Base-by-base conservation (phyloP, 2,113 vertebrate species). In the Felis chaus region DNA sequence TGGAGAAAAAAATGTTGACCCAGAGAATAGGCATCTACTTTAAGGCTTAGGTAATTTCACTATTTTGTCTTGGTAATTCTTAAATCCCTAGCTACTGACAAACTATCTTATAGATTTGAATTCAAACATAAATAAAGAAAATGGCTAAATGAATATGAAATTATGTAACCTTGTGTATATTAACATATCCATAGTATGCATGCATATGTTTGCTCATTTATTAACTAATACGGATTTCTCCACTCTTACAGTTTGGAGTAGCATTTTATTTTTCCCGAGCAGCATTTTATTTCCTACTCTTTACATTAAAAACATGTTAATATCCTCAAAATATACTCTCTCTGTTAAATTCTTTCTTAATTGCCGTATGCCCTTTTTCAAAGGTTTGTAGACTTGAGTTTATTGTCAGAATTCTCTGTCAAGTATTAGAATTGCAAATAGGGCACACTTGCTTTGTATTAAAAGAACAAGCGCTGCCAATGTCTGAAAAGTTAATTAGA, bases 401-500 rank as follows among this genome's bases (percentile, higher is more conserved):
- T 96, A 82, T 78, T 95, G 55, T 98, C 73, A 97, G 90, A 98
- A 87, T 94, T 97, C 90, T 97, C 85, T 96, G 86, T 97, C 97
- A 98, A 93, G 71, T 95, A 99, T 98, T 98, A 98, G 98, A 98
- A 98, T 99, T 99, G 98, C 98, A 98, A 98, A 99, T 98, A 96
- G 65, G 92, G 50, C 98, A 69, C 79, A 79, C 91, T 95, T 98
- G 93, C 94, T 96, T 98, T 98, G 94, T 97, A 98, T 76, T 82
- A 96, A 93, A 97, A 94, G 97, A 99, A 98, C 97, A 98, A 98
- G 98, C 98, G 97, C 98, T 97, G 98, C 97, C 98, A 98, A 95
- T 95, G 96, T 98, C 98, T 98, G 98, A 98, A 97, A 98, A 99
- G 98, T 98, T 99, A 99, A 99, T 99, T 99, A 99, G 98, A 98